These are phyloP conservation scores for Ochotona princeps DNA, from an alignment of 2,113 vertebrate genomes.

Conservation along the genomic window DNA sequence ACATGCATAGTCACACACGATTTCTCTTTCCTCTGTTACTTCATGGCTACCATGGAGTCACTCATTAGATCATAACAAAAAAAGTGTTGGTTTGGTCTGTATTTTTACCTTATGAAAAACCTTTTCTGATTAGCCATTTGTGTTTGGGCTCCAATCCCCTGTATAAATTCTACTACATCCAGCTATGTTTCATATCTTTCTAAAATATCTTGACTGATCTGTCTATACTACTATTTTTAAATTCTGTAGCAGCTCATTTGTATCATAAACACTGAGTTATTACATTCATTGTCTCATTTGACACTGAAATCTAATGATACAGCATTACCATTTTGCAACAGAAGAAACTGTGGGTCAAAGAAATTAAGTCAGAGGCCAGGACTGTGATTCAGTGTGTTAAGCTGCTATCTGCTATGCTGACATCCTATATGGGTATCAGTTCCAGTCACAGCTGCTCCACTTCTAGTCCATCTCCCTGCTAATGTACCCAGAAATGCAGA, in stretches of 20 bases:
- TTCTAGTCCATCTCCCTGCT: too few relatives aligned
- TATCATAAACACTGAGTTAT: background rate
- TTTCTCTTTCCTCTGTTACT: rapidly evolving
- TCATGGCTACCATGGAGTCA: background rate
- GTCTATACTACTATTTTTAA: background rate
- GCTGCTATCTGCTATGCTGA: too few relatives aligned
- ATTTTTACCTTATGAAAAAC: background rate
- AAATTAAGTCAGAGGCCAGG: background rate
- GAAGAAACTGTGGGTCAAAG: background rate
- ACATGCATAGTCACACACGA: rapidly evolving
- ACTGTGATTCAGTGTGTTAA: too few relatives aligned
- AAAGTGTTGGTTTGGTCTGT: background rate
- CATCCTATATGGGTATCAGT: too few relatives aligned
- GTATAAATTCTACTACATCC: background rate
- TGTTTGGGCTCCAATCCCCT: background rate
- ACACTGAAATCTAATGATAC: background rate
- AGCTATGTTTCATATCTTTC: too few relatives aligned
- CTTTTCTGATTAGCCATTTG: background rate
- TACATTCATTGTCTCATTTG: background rate
- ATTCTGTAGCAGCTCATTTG: background rate
- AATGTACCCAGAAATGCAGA: too few relatives aligned
- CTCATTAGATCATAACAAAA: background rate
- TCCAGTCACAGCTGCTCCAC: too few relatives aligned
- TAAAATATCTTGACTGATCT: background rate
- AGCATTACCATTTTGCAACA: background rate